Percentiles rank a stretch among this genome's conserved stretches.
Conservation (phyloP, 2,113 vertebrate species). For the Cebus imitator region DNA sequence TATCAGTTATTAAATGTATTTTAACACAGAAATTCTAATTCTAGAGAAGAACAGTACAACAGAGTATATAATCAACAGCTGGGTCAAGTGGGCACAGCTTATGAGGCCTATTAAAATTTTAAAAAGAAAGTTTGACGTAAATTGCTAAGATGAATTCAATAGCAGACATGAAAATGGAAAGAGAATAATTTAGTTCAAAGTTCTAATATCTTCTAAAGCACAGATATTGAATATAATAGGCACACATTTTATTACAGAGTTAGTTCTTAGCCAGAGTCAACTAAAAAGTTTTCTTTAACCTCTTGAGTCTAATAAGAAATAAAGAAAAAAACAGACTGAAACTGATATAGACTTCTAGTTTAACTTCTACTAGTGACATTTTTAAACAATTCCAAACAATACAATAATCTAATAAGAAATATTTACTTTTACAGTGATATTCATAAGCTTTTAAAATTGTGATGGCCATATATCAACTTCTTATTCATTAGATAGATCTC, state of each 20-base stretch:
- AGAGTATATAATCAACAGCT: neutral
- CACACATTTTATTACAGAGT: neutral
- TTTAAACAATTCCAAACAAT: neutral
- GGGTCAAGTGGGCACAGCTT: neutral
- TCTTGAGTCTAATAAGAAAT: neutral
- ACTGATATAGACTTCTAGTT: neutral
- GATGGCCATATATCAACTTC: neutral
- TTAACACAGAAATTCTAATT: slow-evolving; percentile 21
- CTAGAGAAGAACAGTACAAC: neutral
- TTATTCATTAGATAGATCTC: neutral
- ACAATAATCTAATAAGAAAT: neutral
- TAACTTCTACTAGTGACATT: neutral
- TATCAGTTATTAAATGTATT: neutral
- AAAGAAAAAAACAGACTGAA: neutral
- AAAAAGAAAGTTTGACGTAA: neutral
- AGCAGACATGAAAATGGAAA: neutral
- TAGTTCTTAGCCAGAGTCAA: neutral
- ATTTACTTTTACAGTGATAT: neutral
- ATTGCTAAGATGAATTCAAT: neutral
- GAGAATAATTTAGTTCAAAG: neutral
- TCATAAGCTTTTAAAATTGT: neutral
- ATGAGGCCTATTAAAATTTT: neutral
- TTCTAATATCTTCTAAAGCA: neutral
- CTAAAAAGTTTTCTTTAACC: neutral
- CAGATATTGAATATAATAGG: neutral